phyloP scores from a whole-genome alignment of 2,797 vertebrate species.

The Lepus oiostolus region DNA sequence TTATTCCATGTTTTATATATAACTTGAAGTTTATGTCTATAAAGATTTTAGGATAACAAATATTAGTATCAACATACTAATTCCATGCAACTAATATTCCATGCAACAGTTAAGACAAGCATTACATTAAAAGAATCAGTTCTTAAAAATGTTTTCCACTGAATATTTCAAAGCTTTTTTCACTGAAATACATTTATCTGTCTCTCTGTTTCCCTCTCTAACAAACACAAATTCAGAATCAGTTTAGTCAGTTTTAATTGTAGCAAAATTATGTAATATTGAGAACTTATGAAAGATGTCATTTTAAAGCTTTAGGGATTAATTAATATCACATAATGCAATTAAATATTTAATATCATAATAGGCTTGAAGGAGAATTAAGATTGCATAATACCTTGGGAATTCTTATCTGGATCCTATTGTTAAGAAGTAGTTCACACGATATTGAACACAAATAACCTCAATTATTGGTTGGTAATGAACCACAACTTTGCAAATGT shows the following conservation, averaged over 20 bases:
- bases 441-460: background rate
- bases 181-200: background rate
- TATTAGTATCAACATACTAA: background rate
- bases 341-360: background rate
- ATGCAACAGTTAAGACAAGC: background rate
- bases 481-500: slow-evolving; percentile 1
- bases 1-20: background rate
- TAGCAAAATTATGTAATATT: background rate
- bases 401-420: background rate
- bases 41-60: slow-evolving; percentile 8
- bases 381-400: background rate
- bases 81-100: background rate
- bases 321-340: background rate
- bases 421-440: background rate
- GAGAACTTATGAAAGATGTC: background rate
- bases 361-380: background rate
- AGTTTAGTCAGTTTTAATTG: background rate
- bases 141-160: background rate
- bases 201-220: background rate
- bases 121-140: background rate
- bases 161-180: background rate
- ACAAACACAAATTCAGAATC: background rate
- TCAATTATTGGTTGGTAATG: slow-evolving; percentile 10
- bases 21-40: background rate
- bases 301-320: background rate